phyloP scores from a whole-genome alignment of 2,888 invertebrate species.

The Tetranychus truncatus region DNA sequence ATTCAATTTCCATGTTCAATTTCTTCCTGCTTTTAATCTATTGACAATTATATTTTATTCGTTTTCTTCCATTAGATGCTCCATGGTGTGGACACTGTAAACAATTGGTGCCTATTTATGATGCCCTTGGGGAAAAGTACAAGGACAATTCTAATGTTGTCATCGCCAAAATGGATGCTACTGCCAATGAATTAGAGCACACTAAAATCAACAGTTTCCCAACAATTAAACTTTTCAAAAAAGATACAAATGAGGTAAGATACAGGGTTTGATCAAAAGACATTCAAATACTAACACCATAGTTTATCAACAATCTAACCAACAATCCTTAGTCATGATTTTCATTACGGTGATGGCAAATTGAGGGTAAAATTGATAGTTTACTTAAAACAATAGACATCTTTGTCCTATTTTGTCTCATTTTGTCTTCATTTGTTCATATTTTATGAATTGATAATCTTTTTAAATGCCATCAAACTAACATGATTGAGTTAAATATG shows the following conservation, averaged over 20 bases:
- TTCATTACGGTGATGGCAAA: neutral
- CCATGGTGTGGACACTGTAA: constrained; percentile 98
- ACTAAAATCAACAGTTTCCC: constrained; percentile 87
- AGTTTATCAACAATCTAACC: neutral
- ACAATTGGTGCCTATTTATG: constrained; percentile 87
- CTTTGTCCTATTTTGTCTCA: neutral
- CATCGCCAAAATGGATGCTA: constrained; percentile 97
- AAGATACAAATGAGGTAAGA: constrained; percentile 62
- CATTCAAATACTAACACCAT: neutral
- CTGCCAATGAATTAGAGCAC: constrained; percentile 89
- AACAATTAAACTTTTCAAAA: constrained; percentile 80
- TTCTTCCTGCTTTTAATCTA: neutral
- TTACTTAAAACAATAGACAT: neutral
- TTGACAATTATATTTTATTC: neutral
- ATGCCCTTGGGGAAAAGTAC: constrained; percentile 82
- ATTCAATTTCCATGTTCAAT: neutral
- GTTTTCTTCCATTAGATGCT: constrained; percentile 38
- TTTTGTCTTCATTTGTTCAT: neutral
- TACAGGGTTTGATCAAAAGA: too few relatives aligned
- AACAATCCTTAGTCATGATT: neutral
- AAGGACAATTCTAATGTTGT: constrained; percentile 56
- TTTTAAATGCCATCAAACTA: neutral
- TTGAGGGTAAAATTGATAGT: neutral
- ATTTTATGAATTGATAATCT: neutral
- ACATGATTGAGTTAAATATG: neutral